A percentile compares a stretch with the other conserved stretches of the same genome.
These are phyloP conservation scores for Drosophila saltans DNA, from an alignment of 1,140 invertebrate genomes.

Conservation along the genomic window DNA sequence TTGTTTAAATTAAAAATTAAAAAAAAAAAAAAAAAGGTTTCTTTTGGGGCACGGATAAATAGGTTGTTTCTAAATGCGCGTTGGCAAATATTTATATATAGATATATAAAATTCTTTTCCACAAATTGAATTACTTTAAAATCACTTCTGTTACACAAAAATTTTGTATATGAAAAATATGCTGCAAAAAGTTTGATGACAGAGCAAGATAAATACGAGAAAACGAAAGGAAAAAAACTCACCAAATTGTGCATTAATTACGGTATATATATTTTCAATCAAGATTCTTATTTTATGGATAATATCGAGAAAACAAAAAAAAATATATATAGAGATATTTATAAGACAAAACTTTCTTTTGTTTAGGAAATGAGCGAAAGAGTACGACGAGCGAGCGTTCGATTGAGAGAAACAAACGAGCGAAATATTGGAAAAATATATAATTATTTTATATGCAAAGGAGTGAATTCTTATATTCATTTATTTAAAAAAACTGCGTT, in stretches of 20 bases:
- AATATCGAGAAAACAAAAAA: conserved; percentile 66
- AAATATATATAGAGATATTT: conserved; percentile 14
- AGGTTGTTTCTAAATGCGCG: conserved; percentile 55
- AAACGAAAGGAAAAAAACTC: conserved; percentile 74
- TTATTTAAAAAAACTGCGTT: conserved; percentile 36
- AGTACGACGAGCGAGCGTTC: conserved; percentile 72
- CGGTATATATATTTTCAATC: conserved; percentile 51
- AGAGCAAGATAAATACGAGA: conserved; percentile 60
- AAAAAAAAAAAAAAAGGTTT: neutral
- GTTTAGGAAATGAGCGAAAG: conserved; percentile 70
- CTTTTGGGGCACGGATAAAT: conserved; percentile 32
- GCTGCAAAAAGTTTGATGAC: conserved; percentile 75
- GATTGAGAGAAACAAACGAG: conserved; percentile 74
- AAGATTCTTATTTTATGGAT: conserved; percentile 57
- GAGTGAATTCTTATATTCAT: conserved; percentile 50
- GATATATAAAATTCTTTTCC: conserved; percentile 22
- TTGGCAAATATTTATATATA: conserved; percentile 33
- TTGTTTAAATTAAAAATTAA: conserved; percentile 1
- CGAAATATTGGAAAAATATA: conserved; percentile 63
- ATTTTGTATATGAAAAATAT: conserved; percentile 43
- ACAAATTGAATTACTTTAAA: conserved; percentile 65
- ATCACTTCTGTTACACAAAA: conserved; percentile 41
- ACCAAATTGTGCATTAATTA: conserved; percentile 77
- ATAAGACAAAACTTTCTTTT: neutral
- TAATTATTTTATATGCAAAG: conserved; percentile 56